A percentile compares a stretch with the other conserved stretches of the same genome.
These are phyloP conservation scores for Astyanax mexicanus DNA, from an alignment of 2,797 vertebrate species.

Conservation along the genomic window DNA sequence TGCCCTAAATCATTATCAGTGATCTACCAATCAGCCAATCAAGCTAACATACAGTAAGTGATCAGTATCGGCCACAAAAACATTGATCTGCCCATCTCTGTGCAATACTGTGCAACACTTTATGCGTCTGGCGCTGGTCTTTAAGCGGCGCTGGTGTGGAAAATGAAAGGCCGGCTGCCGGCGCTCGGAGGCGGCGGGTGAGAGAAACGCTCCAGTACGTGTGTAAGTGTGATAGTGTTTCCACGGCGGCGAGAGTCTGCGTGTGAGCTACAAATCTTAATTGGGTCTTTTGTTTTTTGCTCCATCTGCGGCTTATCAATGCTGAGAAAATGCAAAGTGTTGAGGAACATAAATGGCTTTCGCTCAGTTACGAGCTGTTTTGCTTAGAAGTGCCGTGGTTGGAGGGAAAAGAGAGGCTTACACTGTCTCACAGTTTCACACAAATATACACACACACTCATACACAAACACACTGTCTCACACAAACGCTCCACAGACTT, in stretches of 20 bases:
- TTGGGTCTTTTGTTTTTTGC: slow-evolving; percentile 56
- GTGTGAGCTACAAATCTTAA: slow-evolving; percentile 48
- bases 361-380: slow-evolving; percentile 39
- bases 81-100: no score
- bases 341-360: slow-evolving; percentile 46
- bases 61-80: no score
- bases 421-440: slow-evolving; percentile 21
- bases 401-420: slow-evolving; percentile 32
- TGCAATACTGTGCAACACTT: slow-evolving; percentile 25
- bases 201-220: slow-evolving; percentile 37
- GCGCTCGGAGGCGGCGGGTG: slow-evolving; percentile 28
- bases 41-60: no score
- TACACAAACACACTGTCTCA: slow-evolving; percentile 33
- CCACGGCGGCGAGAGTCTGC: slow-evolving; percentile 26
- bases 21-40: no score
- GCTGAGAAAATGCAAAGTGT: slow-evolving; percentile 33
- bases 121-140: slow-evolving; percentile 10
- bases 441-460: slow-evolving; percentile 11
- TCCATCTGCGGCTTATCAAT: slow-evolving; percentile 56
- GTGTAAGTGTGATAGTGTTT: slow-evolving; percentile 49
- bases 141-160: slow-evolving; percentile 27
- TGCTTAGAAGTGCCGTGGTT: slow-evolving; percentile 11
- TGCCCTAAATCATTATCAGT: no score
- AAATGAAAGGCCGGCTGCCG: slow-evolving; percentile 34
- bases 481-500: slow-evolving; percentile 31